phyloP scores from a whole-genome alignment of 2,797 vertebrate species.

The Propithecus deckenii region DNA sequence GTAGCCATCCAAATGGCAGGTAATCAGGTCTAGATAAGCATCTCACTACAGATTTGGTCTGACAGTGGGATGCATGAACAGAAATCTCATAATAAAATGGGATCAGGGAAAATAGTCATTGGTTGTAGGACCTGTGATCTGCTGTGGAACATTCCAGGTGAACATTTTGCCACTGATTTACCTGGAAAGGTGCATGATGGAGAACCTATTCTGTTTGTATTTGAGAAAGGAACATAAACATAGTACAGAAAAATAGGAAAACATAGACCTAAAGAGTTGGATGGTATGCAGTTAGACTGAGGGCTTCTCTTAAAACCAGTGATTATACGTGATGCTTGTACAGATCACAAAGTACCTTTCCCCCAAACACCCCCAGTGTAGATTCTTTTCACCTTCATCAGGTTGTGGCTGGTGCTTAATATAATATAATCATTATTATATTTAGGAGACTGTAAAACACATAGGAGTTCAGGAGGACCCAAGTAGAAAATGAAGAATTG shows the following conservation, averaged over 20 bases:
- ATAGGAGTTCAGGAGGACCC: neutral
- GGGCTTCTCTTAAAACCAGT: neutral
- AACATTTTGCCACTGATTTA: neutral
- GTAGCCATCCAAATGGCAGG: neutral
- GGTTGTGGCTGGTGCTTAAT: neutral
- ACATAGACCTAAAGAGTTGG: neutral
- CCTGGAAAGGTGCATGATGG: neutral
- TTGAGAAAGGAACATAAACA: neutral
- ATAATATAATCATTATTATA: neutral
- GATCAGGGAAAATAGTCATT: neutral
- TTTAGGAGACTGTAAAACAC: neutral
- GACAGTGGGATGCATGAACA: neutral
- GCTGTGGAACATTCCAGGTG: neutral
- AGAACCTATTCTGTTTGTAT: neutral
- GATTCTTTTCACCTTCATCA: neutral
- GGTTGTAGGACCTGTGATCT: neutral
- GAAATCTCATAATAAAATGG: neutral
- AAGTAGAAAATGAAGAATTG: neutral
- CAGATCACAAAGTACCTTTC: neutral
- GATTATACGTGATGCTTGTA: neutral
- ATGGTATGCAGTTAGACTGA: neutral
- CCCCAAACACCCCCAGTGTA: neutral
- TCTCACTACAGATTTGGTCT: neutral
- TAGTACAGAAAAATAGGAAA: neutral
- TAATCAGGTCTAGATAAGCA: neutral